These are phyloP conservation scores for Horisme vitalbata DNA, from an alignment of 2,888 invertebrate genomes.

Conservation along the genomic window DNA sequence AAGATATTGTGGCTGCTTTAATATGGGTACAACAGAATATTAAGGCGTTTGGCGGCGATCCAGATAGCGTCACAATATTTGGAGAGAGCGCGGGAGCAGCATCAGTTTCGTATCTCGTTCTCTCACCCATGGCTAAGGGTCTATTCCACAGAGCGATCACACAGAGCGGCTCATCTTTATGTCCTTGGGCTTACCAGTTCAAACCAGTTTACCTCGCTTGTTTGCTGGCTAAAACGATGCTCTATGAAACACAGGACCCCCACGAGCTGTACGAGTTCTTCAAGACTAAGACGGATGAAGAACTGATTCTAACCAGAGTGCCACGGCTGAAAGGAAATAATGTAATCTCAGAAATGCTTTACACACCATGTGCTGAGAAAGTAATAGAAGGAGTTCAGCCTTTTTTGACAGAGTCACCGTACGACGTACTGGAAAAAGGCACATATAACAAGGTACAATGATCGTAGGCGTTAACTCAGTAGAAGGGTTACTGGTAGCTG, in stretches of 20 bases:
- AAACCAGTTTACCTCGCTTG: constrained; percentile 58
- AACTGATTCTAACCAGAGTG: constrained; percentile 57
- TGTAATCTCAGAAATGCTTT: constrained; percentile 55
- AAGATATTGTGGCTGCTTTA: constrained; percentile 65
- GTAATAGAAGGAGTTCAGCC: constrained; percentile 60
- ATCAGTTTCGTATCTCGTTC: constrained; percentile 60
- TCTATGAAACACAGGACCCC: constrained; percentile 51
- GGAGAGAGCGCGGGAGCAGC: constrained; percentile 70
- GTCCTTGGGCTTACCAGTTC: constrained; percentile 61
- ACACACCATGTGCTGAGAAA: constrained; percentile 59
- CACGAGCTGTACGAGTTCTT: constrained; percentile 56
- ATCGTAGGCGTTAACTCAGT: constrained; percentile 58
- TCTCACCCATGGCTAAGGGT: constrained; percentile 67
- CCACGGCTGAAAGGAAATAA: constrained; percentile 53
- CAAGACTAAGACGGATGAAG: constrained; percentile 52
- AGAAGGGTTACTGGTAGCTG: constrained; percentile 59
- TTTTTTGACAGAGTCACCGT: constrained; percentile 59
- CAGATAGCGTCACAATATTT: constrained; percentile 61
- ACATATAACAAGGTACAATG: constrained; percentile 60
- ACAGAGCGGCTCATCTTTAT: constrained; percentile 65
- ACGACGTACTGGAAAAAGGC: constrained; percentile 50
- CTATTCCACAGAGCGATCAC: constrained; percentile 67
- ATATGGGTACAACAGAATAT: constrained; percentile 64
- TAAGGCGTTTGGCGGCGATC: constrained; percentile 60
- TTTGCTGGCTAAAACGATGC: constrained; percentile 58